Percentiles rank a stretch among this genome's conserved stretches.
Evolutionary conservation across 92 coral and sea anemone species (phyloP).

Genomic region (Anthopleura xanthogrammica): DNA sequence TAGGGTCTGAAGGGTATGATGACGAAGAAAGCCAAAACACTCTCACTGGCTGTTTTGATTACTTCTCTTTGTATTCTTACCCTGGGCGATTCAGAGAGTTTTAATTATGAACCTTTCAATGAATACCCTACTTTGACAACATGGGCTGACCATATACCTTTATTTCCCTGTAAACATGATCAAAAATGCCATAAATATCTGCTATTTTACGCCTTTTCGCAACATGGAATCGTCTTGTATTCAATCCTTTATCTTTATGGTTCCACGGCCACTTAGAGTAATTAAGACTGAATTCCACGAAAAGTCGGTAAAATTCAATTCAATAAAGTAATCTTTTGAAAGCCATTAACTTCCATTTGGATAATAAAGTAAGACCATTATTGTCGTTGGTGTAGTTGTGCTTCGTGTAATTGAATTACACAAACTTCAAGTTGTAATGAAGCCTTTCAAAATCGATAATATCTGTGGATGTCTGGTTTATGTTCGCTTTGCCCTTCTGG

Average conservation of each 20-base stretch:
- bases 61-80: slow-evolving; percentile 32
- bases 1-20: slow-evolving; percentile 20
- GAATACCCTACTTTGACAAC: slow-evolving; percentile 11
- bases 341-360: slow-evolving; percentile 18
- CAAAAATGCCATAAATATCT: slow-evolving; percentile 9
- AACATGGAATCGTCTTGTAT: slow-evolving; percentile 4
- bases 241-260: background rate
- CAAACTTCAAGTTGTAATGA: slow-evolving; percentile 32
- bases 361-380: slow-evolving; percentile 14
- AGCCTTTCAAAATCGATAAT: slow-evolving; percentile 15
- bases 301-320: slow-evolving; percentile 24
- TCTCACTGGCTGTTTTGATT: slow-evolving; percentile 54
- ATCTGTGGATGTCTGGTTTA: slow-evolving; percentile 14
- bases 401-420: slow-evolving; percentile 24
- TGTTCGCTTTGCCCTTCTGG: slow-evolving; percentile 4
- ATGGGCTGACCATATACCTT: slow-evolving; percentile 2
- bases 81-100: slow-evolving; percentile 10
- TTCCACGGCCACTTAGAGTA: slow-evolving; percentile 22
- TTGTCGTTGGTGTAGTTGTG: slow-evolving; percentile 5
- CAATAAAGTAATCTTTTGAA: slow-evolving; percentile 31
- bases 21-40: slow-evolving; percentile 21
- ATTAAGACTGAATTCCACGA: slow-evolving; percentile 8
- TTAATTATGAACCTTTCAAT: slow-evolving; percentile 8
- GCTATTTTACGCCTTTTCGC: slow-evolving; percentile 9
- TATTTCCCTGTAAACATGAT: slow-evolving; percentile 2